A percentile compares a stretch with the other conserved stretches of the same genome.
Evolutionary conservation across 2,797 vertebrate genomes (phyloP).

Genomic region (Scyliorhinus canicula): DNA sequence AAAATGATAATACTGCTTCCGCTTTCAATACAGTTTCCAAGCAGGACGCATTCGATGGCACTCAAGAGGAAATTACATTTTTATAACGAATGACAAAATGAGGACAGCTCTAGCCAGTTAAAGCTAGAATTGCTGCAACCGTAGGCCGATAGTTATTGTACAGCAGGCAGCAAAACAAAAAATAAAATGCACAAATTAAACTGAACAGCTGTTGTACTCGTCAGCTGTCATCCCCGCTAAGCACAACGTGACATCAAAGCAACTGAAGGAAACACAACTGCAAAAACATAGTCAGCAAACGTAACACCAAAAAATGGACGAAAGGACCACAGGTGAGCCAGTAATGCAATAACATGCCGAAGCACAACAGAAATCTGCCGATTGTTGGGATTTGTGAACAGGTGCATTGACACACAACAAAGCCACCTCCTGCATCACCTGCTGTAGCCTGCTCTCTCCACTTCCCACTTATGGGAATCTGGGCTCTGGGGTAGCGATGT

Average conservation of each 20-base stretch:
- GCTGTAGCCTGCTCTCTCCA: constrained; percentile 27
- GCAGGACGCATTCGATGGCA: background rate
- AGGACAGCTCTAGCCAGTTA: background rate
- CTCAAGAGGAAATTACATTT: background rate
- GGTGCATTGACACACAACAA: background rate
- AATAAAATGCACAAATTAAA: background rate
- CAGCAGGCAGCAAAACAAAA: background rate
- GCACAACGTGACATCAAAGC: background rate
- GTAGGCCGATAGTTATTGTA: background rate
- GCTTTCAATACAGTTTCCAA: background rate
- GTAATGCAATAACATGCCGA: background rate
- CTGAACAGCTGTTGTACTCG: background rate
- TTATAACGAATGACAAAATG: background rate
- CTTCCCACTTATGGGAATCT: constrained; percentile 27
- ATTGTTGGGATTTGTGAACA: background rate
- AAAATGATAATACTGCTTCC: too few species aligned
- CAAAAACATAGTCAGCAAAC: background rate
- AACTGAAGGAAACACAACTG: background rate
- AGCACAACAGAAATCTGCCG: background rate
- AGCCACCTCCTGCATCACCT: background rate
- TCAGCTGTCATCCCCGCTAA: background rate
- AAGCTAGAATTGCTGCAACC: background rate
- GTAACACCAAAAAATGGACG: background rate
- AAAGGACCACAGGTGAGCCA: background rate
- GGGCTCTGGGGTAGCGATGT: constrained; percentile 32